Conservation (phyloP, 1,140 invertebrate genomes). For the Neodiprion virginianus region DNA sequence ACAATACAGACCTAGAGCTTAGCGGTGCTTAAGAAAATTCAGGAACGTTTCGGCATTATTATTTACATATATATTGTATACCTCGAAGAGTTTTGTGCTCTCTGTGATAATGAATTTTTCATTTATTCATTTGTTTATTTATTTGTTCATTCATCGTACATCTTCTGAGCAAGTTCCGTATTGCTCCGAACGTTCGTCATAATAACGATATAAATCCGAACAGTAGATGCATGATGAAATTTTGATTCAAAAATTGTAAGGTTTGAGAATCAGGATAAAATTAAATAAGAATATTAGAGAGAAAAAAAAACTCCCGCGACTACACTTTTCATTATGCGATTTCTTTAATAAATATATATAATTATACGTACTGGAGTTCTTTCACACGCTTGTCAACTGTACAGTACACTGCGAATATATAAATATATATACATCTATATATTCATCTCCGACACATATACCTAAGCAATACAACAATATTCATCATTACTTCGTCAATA, state of each 20-base stretch:
- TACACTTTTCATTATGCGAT: too few species aligned
- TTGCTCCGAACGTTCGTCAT: too few species aligned
- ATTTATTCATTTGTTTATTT: background rate
- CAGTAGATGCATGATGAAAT: too few species aligned
- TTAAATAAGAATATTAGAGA: too few species aligned
- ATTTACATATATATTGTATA: slow-evolving; percentile 35
- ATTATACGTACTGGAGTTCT: too few species aligned
- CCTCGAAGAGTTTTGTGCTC: background rate
- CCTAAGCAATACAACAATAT: slow-evolving; percentile 10
- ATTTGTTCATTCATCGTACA: background rate
- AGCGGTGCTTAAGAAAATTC: slow-evolving; percentile 32
- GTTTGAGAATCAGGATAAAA: too few species aligned
- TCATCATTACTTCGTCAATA: background rate
- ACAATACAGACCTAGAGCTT: slow-evolving; percentile 41
- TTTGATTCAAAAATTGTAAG: too few species aligned
- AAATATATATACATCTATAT: slow-evolving; percentile 36
- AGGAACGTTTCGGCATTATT: slow-evolving; percentile 37
- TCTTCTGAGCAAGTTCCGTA: too few species aligned
- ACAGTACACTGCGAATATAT: slow-evolving; percentile 1
- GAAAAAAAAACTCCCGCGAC: too few species aligned
- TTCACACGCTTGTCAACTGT: background rate
- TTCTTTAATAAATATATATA: too few species aligned
- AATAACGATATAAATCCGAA: too few species aligned
- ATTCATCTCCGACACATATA: slow-evolving; percentile 5
- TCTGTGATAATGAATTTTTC: background rate